A percentile compares a stretch with the other conserved stretches of the same genome.
Conservation (phyloP, 2,797 vertebrate species). For the Enteromius trimaculatus region DNA sequence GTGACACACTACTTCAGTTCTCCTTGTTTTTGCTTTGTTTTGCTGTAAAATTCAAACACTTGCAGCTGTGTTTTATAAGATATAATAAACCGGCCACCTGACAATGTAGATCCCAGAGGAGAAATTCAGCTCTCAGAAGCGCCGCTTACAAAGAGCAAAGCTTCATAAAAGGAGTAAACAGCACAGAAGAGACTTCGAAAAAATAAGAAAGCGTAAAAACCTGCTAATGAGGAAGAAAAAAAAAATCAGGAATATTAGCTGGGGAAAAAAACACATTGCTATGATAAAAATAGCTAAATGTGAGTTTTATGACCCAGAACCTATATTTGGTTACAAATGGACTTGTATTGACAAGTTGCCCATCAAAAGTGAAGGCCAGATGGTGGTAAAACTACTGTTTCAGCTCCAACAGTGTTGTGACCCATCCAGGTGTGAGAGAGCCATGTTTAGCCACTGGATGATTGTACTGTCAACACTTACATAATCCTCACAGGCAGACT, state of each 20-base stretch:
- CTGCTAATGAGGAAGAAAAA: not conserved
- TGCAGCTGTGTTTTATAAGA: not conserved
- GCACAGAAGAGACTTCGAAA: not conserved
- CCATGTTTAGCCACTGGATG: not conserved
- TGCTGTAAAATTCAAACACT: not conserved
- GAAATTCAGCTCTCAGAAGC: not conserved
- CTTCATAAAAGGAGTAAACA: not conserved
- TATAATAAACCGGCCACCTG: not conserved
- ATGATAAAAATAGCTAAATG: not conserved
- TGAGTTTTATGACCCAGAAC: not conserved
- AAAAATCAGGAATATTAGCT: not conserved
- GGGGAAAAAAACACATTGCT: not conserved
- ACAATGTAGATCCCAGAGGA: not conserved
- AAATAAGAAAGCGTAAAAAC: not conserved
- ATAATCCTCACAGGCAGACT: not conserved
- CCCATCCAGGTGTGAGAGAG: conserved; percentile 3
- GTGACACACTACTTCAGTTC: not conserved
- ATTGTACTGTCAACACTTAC: conserved; percentile 17
- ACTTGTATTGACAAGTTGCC: not conserved
- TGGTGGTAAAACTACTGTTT: conserved; percentile 25
- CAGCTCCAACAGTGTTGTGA: not conserved
- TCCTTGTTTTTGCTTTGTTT: not conserved
- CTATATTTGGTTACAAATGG: not conserved
- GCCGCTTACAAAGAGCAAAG: not conserved
- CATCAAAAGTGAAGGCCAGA: not conserved